Evolutionary conservation across 1,140 invertebrate genomes (phyloP).

Genomic region (Zophobas atratus): DNA sequence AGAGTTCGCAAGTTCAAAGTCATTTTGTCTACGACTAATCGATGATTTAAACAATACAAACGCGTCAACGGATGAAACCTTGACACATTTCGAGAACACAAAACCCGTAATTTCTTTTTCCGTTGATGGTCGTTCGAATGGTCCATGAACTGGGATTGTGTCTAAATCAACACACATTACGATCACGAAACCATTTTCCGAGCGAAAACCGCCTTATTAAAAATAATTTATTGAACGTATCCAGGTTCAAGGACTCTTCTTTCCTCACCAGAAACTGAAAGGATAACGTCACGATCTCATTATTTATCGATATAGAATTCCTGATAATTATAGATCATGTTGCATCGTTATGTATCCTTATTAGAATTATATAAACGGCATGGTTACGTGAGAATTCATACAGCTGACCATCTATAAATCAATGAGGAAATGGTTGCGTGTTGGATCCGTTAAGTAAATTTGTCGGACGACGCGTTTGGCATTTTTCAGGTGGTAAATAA

Average conservation of each 20-base stretch:
- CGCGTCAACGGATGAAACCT: too few relatives aligned
- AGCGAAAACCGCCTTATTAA: too few relatives aligned
- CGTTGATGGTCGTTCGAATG: too few relatives aligned
- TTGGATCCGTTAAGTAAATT: conserved; percentile 8
- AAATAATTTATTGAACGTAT: background rate
- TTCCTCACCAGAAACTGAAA: background rate
- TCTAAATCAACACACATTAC: too few relatives aligned
- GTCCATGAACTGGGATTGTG: too few relatives aligned
- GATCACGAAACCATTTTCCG: too few relatives aligned
- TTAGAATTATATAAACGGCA: conserved; percentile 6
- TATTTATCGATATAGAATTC: conserved; percentile 11
- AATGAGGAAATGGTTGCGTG: conserved; percentile 7
- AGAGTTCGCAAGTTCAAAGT: conserved; percentile 40
- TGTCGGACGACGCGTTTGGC: background rate
- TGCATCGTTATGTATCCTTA: background rate
- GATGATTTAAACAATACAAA: too few relatives aligned
- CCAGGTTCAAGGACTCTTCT: background rate
- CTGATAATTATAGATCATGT: background rate
- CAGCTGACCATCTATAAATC: background rate
- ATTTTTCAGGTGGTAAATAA: background rate
- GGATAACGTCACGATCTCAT: background rate
- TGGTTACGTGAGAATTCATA: conserved; percentile 6
- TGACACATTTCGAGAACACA: too few relatives aligned
- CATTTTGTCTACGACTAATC: background rate
- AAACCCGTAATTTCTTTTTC: too few relatives aligned